Percentiles rank a stretch among this genome's conserved stretches.
Evolutionary conservation across 2,888 invertebrate genomes (phyloP).

Genomic region (Chelonus formosanus): DNA sequence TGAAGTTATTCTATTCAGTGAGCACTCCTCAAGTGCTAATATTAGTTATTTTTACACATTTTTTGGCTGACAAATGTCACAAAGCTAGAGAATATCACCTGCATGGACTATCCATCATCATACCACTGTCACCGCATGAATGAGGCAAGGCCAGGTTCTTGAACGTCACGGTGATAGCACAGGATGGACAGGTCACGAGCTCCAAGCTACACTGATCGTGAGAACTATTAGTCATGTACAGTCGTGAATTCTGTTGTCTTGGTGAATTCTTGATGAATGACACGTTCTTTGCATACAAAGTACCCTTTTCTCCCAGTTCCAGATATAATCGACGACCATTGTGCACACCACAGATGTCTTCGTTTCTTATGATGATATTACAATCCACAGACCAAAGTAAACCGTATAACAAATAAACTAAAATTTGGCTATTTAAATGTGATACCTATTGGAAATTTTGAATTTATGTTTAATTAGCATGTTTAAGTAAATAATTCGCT

Average conservation of each 20-base stretch:
- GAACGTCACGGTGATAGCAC: conserved; percentile 70
- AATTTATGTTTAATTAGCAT: conserved; percentile 2
- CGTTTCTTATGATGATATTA: conserved; percentile 54
- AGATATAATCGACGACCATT: conserved; percentile 63
- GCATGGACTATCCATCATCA: conserved; percentile 63
- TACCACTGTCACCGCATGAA: conserved; percentile 59
- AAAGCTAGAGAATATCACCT: conserved; percentile 51
- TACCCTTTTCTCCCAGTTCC: conserved; percentile 61
- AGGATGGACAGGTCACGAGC: conserved; percentile 76
- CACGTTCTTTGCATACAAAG: conserved; percentile 60
- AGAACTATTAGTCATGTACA: conserved; percentile 56
- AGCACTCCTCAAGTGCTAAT: no score
- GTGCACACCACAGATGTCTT: conserved; percentile 62
- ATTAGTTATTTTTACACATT: no score
- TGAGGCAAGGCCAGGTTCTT: conserved; percentile 64
- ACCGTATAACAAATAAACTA: conserved; percentile 27
- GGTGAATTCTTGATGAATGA: conserved; percentile 51
- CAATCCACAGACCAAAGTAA: conserved; percentile 39
- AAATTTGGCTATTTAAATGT: not conserved
- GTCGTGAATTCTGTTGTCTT: conserved; percentile 43
- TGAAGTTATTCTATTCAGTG: no score
- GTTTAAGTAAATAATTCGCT: not conserved
- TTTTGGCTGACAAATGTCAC: no score
- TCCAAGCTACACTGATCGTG: conserved; percentile 72
- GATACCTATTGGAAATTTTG: conserved; percentile 2